Percentiles rank a stretch among this genome's conserved stretches.
phyloP scores from a whole-genome alignment of 2,113 vertebrate species.

The Panthera tigris region DNA sequence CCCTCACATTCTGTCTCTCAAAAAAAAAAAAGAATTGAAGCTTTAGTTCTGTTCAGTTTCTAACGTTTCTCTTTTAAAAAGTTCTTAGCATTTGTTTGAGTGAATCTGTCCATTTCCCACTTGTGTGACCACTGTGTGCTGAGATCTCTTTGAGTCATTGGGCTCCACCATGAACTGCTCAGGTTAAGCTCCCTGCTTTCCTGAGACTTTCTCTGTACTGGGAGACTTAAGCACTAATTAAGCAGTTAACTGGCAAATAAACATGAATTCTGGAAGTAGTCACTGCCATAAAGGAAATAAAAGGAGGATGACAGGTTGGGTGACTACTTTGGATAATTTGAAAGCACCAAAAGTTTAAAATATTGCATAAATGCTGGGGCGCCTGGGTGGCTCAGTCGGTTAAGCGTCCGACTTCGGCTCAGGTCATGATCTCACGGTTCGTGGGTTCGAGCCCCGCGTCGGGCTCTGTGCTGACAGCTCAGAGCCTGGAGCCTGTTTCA shows the following conservation, averaged over 20 bases:
- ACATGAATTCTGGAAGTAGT: background rate
- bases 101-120: background rate
- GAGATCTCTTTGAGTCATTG: background rate
- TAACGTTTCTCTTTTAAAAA: background rate
- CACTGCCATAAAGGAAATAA: background rate
- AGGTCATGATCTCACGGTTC: too few relatives aligned
- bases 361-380: background rate
- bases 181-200: background rate
- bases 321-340: background rate
- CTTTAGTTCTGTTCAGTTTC: background rate
- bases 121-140: background rate
- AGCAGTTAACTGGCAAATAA: background rate
- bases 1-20: too few relatives aligned
- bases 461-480: too few relatives aligned
- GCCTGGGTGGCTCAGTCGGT: too few relatives aligned
- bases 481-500: too few relatives aligned
- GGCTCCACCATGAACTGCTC: background rate
- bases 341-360: background rate
- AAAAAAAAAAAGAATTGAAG: background rate
- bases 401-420: too few relatives aligned
- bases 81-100: constrained; percentile 5
- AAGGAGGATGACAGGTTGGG: background rate
- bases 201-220: background rate
- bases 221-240: background rate
- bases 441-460: too few relatives aligned